Conservation (phyloP, 2,113 vertebrate species). For the Circaetus gallicus region DNA sequence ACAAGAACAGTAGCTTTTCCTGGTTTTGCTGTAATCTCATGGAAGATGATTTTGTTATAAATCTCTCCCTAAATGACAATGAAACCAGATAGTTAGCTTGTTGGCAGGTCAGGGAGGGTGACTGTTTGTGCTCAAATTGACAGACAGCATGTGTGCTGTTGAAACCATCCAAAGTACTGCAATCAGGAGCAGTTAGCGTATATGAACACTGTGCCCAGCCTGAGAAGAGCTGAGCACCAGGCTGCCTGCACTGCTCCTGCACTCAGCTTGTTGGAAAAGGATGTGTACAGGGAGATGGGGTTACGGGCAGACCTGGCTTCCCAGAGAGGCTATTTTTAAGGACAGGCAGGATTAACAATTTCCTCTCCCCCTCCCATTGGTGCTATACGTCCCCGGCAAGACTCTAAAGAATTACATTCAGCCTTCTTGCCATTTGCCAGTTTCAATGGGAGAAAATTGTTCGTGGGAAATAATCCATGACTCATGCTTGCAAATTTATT, state of each 20-base stretch:
- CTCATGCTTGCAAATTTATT: not conserved
- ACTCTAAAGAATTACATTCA: not conserved
- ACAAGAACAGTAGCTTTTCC: not conserved
- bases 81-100: not conserved
- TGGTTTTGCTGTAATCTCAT: not conserved
- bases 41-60: not conserved
- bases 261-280: rapidly evolving
- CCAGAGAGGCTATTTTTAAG: not conserved
- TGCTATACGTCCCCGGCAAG: not conserved
- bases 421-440: not conserved
- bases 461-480: not conserved
- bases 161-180: not conserved
- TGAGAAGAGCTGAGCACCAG: not conserved
- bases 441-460: not conserved
- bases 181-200: not conserved
- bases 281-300: not conserved
- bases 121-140: not conserved
- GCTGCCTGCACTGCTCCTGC: not conserved
- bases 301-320: not conserved
- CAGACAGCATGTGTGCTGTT: not conserved
- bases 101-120: not conserved
- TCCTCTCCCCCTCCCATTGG: not conserved
- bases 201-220: rapidly evolving
- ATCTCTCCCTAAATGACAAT: not conserved
- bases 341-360: not conserved